Percentiles rank a stretch among this genome's conserved stretches.
phyloP scores from a whole-genome alignment of 2,888 invertebrate genomes.

The Ochlodes sylvanus region DNA sequence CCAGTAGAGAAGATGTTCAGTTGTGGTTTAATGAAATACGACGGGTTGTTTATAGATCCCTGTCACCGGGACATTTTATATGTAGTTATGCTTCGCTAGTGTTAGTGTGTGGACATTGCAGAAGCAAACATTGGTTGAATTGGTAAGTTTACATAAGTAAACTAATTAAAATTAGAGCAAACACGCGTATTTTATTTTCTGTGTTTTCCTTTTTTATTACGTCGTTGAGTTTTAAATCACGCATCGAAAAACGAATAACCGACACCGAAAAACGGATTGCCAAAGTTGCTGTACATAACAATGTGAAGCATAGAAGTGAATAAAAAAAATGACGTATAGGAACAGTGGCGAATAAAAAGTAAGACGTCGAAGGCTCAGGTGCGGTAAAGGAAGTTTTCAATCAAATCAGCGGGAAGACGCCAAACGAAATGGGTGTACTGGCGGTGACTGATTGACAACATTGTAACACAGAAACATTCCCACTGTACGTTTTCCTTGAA shows the following conservation, averaged over 20 bases:
- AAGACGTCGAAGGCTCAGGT: conserved; percentile 65
- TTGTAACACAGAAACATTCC: conserved; percentile 62
- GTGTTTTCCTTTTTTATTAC: too few species aligned
- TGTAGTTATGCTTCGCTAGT: not conserved
- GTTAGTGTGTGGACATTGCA: too few species aligned
- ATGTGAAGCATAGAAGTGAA: not conserved
- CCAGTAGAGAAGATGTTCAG: conserved; percentile 45
- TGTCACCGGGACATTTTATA: conserved; percentile 13
- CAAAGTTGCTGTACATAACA: not conserved
- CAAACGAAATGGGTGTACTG: conserved; percentile 64
- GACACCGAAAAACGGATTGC: too few species aligned
- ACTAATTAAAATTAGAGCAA: too few species aligned
- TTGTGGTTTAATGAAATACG: conserved; percentile 33
- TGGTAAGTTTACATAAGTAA: too few species aligned
- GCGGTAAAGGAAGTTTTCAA: conserved; percentile 76
- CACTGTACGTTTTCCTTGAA: conserved; percentile 56
- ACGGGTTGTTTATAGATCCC: conserved; percentile 15
- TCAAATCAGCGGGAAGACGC: conserved; percentile 75
- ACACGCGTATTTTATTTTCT: too few species aligned
- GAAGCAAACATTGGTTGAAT: too few species aligned
- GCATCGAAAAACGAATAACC: too few species aligned
- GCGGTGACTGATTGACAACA: conserved; percentile 80
- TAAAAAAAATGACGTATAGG: conserved; percentile 1
- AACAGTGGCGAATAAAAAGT: conserved; percentile 20
- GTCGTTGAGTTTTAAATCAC: too few species aligned